Percentiles rank a stretch among this genome's conserved stretches.
Conservation (phyloP, 2,113 vertebrate species). For the Osmerus eperlanus region DNA sequence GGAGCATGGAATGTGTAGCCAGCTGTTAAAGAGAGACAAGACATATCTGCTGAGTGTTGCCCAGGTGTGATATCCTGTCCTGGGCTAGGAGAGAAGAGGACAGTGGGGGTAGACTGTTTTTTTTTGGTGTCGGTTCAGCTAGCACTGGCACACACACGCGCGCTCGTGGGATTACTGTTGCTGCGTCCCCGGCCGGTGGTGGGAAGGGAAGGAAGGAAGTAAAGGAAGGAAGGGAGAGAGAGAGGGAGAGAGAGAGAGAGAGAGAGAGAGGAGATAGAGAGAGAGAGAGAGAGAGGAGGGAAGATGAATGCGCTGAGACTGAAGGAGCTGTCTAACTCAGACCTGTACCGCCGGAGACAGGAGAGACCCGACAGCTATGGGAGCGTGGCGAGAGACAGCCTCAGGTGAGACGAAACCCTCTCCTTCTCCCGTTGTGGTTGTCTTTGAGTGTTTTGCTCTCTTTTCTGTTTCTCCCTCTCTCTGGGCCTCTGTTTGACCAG, state of each 20-base stretch:
- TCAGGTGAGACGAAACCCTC: slow-evolving; percentile 75
- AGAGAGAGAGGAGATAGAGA: slow-evolving; percentile 23
- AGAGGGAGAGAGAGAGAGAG: neutral
- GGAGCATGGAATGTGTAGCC: slow-evolving; percentile 64
- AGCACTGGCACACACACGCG: neutral
- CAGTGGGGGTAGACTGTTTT: neutral
- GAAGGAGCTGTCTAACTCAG: slow-evolving; percentile 89
- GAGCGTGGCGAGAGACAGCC: slow-evolving; percentile 64
- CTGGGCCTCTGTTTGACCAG: neutral
- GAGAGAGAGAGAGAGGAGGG: slow-evolving; percentile 27
- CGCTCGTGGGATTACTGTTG: slow-evolving; percentile 3
- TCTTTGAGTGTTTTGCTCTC: neutral
- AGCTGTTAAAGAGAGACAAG: slow-evolving; percentile 43
- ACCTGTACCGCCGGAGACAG: slow-evolving; percentile 88
- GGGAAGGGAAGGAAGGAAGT: slow-evolving; percentile 1
- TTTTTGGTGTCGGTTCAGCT: too few relatives aligned
- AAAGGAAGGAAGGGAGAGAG: slow-evolving; percentile 31
- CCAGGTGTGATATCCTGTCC: slow-evolving; percentile 64
- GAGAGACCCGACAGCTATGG: slow-evolving; percentile 86
- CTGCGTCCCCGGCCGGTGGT: neutral
- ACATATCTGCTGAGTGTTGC: slow-evolving; percentile 33
- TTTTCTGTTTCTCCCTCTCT: neutral
- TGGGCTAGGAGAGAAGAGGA: neutral
- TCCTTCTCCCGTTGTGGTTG: neutral
- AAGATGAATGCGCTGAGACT: slow-evolving; percentile 85